phyloP scores from a whole-genome alignment of 2,113 vertebrate genomes.

The Vireo altiloquus region DNA sequence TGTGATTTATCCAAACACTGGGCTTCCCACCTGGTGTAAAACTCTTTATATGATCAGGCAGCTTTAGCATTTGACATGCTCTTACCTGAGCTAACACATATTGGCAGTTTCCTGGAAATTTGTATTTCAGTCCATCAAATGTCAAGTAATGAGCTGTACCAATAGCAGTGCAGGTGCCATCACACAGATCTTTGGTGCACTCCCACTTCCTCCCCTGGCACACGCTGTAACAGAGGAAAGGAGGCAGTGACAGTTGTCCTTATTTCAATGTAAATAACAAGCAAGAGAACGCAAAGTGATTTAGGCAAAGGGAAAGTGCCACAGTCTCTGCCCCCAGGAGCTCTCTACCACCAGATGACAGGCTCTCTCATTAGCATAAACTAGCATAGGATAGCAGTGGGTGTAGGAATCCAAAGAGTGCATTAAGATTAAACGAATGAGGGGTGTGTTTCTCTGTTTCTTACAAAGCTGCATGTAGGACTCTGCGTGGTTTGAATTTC shows the following conservation, averaged over 20 bases:
- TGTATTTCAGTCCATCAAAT: slow-evolving; percentile 90
- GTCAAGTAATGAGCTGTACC: slow-evolving; percentile 90
- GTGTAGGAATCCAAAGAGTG: not conserved
- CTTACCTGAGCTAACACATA: slow-evolving; percentile 93
- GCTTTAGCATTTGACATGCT: not conserved
- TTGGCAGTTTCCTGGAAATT: slow-evolving; percentile 90
- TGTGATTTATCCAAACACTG: not conserved
- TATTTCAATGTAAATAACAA: not conserved
- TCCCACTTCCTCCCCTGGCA: slow-evolving; percentile 88
- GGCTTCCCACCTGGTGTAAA: not conserved
- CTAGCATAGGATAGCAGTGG: not conserved
- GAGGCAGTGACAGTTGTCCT: not conserved
- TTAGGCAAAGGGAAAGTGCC: not conserved
- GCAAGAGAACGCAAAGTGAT: not conserved
- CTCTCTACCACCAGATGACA: not conserved
- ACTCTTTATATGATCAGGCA: not conserved
- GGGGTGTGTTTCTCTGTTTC: not conserved
- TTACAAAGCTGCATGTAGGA: not conserved
- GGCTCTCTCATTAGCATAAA: not conserved
- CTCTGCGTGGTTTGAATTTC: not conserved
- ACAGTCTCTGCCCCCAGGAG: not conserved
- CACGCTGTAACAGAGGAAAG: slow-evolving; percentile 67
- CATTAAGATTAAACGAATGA: not conserved
- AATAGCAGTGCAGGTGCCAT: slow-evolving; percentile 82
- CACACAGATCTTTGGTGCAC: slow-evolving; percentile 83